These are phyloP conservation scores for Epizoanthus rinbou DNA, from an alignment of 92 coral and sea anemone genomes.

Conservation along the genomic window DNA sequence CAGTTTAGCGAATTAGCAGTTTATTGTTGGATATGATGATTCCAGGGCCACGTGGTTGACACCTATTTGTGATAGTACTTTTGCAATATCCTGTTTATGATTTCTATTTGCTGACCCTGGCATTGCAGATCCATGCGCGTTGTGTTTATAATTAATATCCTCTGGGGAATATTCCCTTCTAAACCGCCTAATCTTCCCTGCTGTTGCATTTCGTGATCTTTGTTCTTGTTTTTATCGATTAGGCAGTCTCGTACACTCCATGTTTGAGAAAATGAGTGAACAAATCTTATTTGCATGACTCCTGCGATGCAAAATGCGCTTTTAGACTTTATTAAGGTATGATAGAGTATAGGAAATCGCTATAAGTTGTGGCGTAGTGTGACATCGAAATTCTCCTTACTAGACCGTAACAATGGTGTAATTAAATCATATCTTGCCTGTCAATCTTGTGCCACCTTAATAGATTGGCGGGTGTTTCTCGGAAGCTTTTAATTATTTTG, in stretches of 20 bases:
- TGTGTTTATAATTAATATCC: neutral
- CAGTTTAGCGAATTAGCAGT: no score
- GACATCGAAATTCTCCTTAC: slow-evolving; percentile 17
- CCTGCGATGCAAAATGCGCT: neutral
- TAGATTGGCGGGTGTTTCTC: slow-evolving; percentile 11
- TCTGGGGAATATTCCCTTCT: slow-evolving; percentile 16
- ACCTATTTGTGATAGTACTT: no score
- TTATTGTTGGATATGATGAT: no score
- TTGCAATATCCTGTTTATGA: neutral
- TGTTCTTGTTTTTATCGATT: slow-evolving; percentile 9
- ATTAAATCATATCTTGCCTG: neutral
- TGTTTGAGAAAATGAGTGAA: neutral
- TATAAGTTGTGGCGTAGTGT: neutral
- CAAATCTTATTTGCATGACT: neutral
- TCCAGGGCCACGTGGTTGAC: no score
- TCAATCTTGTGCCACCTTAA: neutral
- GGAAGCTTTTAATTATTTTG: neutral
- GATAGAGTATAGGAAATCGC: neutral
- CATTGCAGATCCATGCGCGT: neutral
- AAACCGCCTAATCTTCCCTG: neutral
- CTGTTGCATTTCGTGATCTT: neutral
- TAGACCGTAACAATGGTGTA: neutral
- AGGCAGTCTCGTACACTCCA: neutral
- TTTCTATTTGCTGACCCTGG: neutral
- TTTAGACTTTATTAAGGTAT: neutral